Conservation (phyloP, 2,888 invertebrate species). For the Noctua fimbriata region DNA sequence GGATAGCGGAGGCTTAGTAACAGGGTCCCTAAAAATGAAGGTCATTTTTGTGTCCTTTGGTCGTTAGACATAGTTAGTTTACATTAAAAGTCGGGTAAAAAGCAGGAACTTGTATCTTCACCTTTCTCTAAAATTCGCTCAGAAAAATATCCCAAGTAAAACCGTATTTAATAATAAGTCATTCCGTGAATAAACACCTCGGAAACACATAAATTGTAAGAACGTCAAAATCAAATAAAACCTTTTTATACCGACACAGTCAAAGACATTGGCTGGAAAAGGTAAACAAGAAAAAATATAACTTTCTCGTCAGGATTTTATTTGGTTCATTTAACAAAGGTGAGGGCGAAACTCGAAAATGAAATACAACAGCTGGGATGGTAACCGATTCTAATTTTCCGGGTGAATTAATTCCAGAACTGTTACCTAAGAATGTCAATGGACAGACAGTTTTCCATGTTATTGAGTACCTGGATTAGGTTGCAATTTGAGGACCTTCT, state of each 20-base stretch:
- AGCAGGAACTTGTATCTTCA: background rate
- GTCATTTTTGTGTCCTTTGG: too few relatives aligned
- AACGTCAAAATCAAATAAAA: conserved; percentile 35
- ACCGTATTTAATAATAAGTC: background rate
- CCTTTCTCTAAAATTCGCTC: background rate
- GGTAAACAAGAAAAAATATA: conserved; percentile 71
- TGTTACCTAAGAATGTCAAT: conserved; percentile 52
- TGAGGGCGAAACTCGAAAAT: conserved; percentile 67
- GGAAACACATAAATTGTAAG: conserved; percentile 28
- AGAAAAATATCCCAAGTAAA: background rate
- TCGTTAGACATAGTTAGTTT: too few relatives aligned
- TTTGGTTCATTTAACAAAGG: conserved; percentile 79
- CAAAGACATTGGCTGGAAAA: conserved; percentile 64
- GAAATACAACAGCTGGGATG: conserved; percentile 70
- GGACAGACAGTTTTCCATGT: conserved; percentile 27
- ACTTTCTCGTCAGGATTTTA: conserved; percentile 68
- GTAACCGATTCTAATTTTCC: conserved; percentile 78
- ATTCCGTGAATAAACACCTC: conserved; percentile 10
- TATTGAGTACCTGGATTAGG: background rate
- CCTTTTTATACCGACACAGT: conserved; percentile 61
- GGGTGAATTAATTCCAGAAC: conserved; percentile 73
- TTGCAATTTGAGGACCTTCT: background rate
- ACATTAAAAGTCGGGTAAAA: background rate
- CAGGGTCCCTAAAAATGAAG: too few relatives aligned
- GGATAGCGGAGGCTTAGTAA: too few relatives aligned